phyloP scores from a whole-genome alignment of 2,888 invertebrate genomes.

The Drosophila meridionalis region DNA sequence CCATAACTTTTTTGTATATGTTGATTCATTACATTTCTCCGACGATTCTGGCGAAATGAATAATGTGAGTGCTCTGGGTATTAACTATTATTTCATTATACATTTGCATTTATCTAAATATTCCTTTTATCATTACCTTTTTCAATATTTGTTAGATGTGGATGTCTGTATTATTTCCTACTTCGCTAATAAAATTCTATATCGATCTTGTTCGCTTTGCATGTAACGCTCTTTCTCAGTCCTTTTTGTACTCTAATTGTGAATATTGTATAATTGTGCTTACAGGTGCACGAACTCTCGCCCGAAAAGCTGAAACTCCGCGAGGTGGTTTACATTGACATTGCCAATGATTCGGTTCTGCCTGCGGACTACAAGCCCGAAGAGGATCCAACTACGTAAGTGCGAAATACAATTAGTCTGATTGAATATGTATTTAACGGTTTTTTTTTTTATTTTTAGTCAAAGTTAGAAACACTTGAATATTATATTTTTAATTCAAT shows the following conservation, averaged over 20 bases:
- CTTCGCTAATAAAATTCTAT: neutral
- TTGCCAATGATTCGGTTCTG: constrained; percentile 94
- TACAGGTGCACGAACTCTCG: constrained; percentile 95
- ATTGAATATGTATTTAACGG: neutral
- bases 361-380: constrained; percentile 94
- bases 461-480: neutral
- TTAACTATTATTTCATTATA: constrained; percentile 27
- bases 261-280: constrained; percentile 18
- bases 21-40: constrained; percentile 97
- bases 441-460: neutral
- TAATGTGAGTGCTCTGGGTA: constrained; percentile 90
- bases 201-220: constrained; percentile 50
- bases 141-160: constrained; percentile 9
- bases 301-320: constrained; percentile 94
- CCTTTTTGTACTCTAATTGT: constrained; percentile 10
- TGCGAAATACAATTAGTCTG: neutral
- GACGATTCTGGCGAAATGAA: constrained; percentile 94
- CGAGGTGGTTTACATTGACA: constrained; percentile 96
- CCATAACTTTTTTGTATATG: constrained; percentile 96
- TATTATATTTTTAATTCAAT: neutral
- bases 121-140: constrained; percentile 27
- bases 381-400: constrained; percentile 89
- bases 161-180: constrained; percentile 18
- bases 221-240: constrained; percentile 33
- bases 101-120: constrained; percentile 10